Evolutionary conservation across 1,140 invertebrate species (phyloP), one percentile per base, ranked within the genome.

Genomic region (Wiebesia pumilae): DNA sequence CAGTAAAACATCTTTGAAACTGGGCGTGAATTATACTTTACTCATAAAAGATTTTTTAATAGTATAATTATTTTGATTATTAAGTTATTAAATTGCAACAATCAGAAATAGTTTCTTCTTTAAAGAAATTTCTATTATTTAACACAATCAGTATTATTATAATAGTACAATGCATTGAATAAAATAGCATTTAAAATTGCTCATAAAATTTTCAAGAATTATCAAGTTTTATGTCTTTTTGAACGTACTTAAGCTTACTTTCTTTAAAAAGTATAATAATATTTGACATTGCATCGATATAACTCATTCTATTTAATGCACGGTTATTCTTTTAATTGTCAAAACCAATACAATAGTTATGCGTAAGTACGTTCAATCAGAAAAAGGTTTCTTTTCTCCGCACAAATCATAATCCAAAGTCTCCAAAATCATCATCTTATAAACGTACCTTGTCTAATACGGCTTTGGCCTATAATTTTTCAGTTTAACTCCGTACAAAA

Each of bases 391-490:
- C 16, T 21, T 38, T 38, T 38, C 33, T 71, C 40, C 6, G 33
- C 21, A 47, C 10, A n/a, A 9, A 77, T 1, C 19, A 30, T 33
- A 58, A 79, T 58, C 27, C 6, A 7, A 51, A 79, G 12, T 51
- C 51, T 35, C 1, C 16, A 9, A 79, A 79, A 79, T 54, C 43
- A 12, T 21, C 27, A 19, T 33, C n/a, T 67, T 3, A 3, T 27
- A 62, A 27, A 62, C 10, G 27, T 14, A 24, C 24, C 24, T 24
- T 27, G 58, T 62, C 58, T 62, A 27, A 24, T n/a, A n/a, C n/a
- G n/a, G 58, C 27, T 62, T 27, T 24, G 4, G 58, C 10, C 58
- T 54, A 82, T 75, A 83, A 83, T 83, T 75, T 83, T 83, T 83
- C 30, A 30, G 69, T 12, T 83, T 35, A 82, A 19, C 19, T 51